These are phyloP conservation scores for Neosilurus hyrtlii DNA, from an alignment of 2,797 vertebrate species.

Conservation along the genomic window DNA sequence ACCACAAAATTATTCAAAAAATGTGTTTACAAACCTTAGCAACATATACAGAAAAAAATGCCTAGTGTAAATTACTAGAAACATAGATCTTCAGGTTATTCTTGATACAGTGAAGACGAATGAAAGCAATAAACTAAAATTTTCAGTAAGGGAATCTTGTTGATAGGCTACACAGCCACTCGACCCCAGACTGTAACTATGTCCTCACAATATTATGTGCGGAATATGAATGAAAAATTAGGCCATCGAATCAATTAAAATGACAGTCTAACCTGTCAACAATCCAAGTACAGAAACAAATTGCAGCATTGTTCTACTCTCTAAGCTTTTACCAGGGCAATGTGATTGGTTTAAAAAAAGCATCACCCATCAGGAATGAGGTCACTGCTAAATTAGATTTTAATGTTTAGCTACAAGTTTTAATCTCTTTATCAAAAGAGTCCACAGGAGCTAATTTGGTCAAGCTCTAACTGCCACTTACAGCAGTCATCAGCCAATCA, in stretches of 20 bases:
- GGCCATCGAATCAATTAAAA: slow-evolving; percentile 6
- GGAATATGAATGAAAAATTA: neutral
- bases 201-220: neutral
- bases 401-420: slow-evolving; percentile 4
- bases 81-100: neutral
- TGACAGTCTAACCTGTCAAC: neutral
- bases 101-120: neutral
- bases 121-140: neutral
- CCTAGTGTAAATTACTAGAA: no score
- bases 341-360: neutral
- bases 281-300: neutral
- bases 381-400: slow-evolving; percentile 7
- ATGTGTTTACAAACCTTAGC: slow-evolving; percentile 4
- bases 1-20: neutral
- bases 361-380: neutral
- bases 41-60: neutral
- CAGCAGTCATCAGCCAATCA: no score
- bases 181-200: neutral
- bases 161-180: neutral
- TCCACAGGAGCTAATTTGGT: no score
- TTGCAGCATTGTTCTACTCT: slow-evolving; percentile 4
- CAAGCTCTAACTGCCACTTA: no score
- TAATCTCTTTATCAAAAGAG: slow-evolving; percentile 1
- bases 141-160: neutral
- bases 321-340: slow-evolving; percentile 4